Evolutionary conservation across 2,113 vertebrate genomes (phyloP), one percentile per base, ranked within the genome.

Genomic region (Dipodomys stephensi): DNA sequence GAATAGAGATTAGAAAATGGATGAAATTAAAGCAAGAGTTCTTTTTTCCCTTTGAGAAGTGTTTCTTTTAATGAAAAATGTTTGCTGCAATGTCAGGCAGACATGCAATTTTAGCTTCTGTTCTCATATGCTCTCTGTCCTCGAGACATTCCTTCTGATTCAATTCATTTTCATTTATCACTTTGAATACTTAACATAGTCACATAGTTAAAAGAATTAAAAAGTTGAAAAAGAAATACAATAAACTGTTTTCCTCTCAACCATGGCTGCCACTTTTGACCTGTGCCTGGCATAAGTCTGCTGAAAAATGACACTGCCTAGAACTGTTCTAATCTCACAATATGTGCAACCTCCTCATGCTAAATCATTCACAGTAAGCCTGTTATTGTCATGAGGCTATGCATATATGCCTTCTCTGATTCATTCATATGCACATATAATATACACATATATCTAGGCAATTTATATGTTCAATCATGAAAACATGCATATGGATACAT

Each of bases 11-110:
- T 64, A 69, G 16, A 13, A 69, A 60, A 76, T 60, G 4, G 65
- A 30, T 18, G 62, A 73, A 76, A 68, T 32, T 77, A 86, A 57
- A 53, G 46, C 35, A 22, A 80, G 82, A 78, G 7, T 0, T 6
- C 22, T 32, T 27, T 32, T 78, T 78, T 68, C 30, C 68, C 27
- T 62, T 19, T 64, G 79, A 62, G 25, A 78, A 83, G 0, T 53
- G 30, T 76, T 64, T 85, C 4, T 87, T 67, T 80, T 49, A 92
- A 88, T 72, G n/a, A 92, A 79, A 78, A 82, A 60, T 88, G 81
- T 20, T 72, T 85, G 9, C 81, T 87, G n/a, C 57, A 1, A 46
- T 82, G 7, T 71, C 7, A 65, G 2, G 15, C 22, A 60, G 15
- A 72, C 71, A 11, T 49, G 27, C 18, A 91, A 64, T 84, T 87